Base-by-base conservation (phyloP, 2,888 invertebrate genomes). In the Erpobdella octoculata region DNA sequence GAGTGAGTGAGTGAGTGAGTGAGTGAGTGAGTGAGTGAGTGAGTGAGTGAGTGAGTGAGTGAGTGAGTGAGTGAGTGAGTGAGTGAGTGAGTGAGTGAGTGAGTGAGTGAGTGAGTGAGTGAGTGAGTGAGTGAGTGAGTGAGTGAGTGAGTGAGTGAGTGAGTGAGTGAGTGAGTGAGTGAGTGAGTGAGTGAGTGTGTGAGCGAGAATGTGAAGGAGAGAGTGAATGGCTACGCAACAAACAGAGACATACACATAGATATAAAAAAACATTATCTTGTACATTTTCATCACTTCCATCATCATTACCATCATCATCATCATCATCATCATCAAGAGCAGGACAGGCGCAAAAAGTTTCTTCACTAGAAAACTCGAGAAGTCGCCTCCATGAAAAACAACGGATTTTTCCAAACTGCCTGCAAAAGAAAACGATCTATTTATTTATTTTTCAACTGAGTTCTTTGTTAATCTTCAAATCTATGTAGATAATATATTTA, bases 71-170 rank as follows among this genome's bases (percentile, higher is more conserved):
- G 46, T 41, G 46, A 41, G 46, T 41, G 46, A 41, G 46, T 6
- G 64, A 33, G 66, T 28, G 46, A 41, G 46, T 41, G 46, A 41
- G 46, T 41, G 46, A 41, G 46, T 41, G 46, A 41, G 46, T 41
- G 46, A 41, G 46, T 41, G 46, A 41, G 46, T 41, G 46, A 41
- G 46, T 41, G 46, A 41, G 46, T 41, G 46, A 41, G 46, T 41
- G 46, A 71, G 71, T 71, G 67, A 71, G 71, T 71, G 67, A 71
- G 71, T 71, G 67, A 71, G 71, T 71, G 67, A 71, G 71, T 71
- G 67, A 71, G 71, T 71, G 68, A 71, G 70, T 71, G 68, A 71
- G 67, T 71, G 68, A 71, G 71, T 71, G 69, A 71, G 67, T 70
- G 69, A 69, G 69, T 71, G 71, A 70, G 66, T 71, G 71, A 70